phyloP scores from a whole-genome alignment of 2,797 vertebrate species.

The Limosa lapponica region DNA sequence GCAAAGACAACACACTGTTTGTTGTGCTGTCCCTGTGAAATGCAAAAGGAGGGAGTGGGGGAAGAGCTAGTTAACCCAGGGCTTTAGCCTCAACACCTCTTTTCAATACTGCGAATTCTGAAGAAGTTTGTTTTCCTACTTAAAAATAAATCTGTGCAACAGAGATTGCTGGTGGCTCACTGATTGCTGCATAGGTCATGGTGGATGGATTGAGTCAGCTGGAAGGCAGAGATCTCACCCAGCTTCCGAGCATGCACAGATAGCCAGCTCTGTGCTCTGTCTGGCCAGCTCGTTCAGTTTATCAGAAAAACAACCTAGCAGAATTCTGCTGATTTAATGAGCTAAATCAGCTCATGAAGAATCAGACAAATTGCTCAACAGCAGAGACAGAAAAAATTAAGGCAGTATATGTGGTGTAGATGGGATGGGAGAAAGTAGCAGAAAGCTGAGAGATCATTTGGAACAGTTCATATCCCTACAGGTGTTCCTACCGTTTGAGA shows the following conservation, averaged over 20 bases:
- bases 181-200: not conserved
- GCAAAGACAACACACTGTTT: conserved; percentile 35
- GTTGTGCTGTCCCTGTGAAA: not conserved
- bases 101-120: not conserved
- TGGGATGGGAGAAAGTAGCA: not conserved
- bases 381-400: not conserved
- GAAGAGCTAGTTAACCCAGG: not conserved
- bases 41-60: fast-evolving
- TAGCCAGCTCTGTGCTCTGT: not conserved
- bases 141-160: not conserved
- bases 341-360: not conserved
- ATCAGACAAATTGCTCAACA: not conserved
- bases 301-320: not conserved
- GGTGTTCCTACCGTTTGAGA: not conserved
- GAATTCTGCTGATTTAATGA: not conserved
- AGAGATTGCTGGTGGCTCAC: not conserved
- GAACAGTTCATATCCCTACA: not conserved
- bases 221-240: not conserved
- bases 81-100: not conserved
- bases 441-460: not conserved
- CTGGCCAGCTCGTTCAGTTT: not conserved
- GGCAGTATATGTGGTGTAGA: not conserved
- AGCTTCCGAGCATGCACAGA: not conserved
- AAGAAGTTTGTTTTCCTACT: not conserved
- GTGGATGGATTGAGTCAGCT: not conserved